Evolutionary conservation across 2,113 vertebrate species (phyloP), one percentile per base, ranked within the genome.

Genomic region (Pipa parva): DNA sequence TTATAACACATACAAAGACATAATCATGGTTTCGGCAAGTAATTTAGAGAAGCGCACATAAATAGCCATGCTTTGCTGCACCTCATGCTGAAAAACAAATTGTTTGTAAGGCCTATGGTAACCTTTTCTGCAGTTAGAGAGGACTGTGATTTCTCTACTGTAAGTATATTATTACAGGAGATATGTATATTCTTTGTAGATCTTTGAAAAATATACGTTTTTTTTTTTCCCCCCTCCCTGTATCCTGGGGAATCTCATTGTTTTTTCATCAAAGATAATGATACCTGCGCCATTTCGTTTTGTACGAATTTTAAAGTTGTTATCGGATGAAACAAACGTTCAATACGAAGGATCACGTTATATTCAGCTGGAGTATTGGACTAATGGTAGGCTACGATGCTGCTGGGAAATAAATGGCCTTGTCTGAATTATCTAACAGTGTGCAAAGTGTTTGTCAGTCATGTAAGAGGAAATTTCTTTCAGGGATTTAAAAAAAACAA

Each of bases 71-170:
- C 46, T 49, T 49, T 22, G 46, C 46, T 49, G 18, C 18, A 49
- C 46, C 46, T 49, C 46, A 49, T 49, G 46, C 46, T 49, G 46
- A 7, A 49, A 49, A 49, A 49, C 46, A 49, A 24, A 49, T 49
- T 49, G 21, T 49, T 49, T 49, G 4, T 12, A 49, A 7, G 46
- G 21, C 18, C 21, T 49, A 12, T 10, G 46, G 6, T 49, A 49
- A 49, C 46, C 46, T 49, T 33, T 20, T 49, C 21, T 22, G 46
- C 46, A 22, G 46, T 49, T 49, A 49, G 12, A 20, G 46, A 49
- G 46, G 22, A 4, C 46, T 49, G 15, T 21, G 46, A 49, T 24
- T 22, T 49, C 22, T 49, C 22, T 49, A 4, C n/a, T 5, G 7
- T 13, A 49, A 22, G 18, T 21, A 12, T 49, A 13, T 49, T 20